Evolutionary conservation across 2,797 vertebrate genomes (phyloP), one percentile per base, ranked within the genome.

Genomic region (Notamacropus eugenii): DNA sequence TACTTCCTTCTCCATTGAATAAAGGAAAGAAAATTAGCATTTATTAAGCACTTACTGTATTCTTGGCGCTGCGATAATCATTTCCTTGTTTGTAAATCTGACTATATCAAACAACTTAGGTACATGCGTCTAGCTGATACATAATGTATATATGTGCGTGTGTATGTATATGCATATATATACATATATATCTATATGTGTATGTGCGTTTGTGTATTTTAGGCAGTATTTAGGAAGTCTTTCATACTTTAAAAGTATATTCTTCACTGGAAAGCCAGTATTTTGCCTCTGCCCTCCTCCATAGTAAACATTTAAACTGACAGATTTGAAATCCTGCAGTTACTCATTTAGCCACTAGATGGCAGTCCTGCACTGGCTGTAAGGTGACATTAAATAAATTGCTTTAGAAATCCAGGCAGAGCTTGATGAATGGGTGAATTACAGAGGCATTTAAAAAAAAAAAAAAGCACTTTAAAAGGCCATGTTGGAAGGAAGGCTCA

Each of bases 61-160:
- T 22, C 16, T 46, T 82, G n/a, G 74, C 19, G 24, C n/a, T 82
- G 19, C 4, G 2, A 82, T 22, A 82, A 46, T 62, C 4, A 62
- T 31, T 82, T 74, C n/a, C 22, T 96, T 1, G n/a, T 96, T 93
- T 92, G 40, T 54, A 93, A 90, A 40, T 90, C 0, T 93, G 82
- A 94, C 91, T 28, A 22, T 93, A 87, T 93, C 54, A 90, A 93
- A 27, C n/a, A 94, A 55, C 0, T 40, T 40, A 40, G 2, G 8
- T 16, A 82, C 40, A 74, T 82, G n/a, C 22, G 16, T 24, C 3
- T 82, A 19, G 4, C 31, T 67, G 62, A n/a, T 16, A 82, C 46
- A 3, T 82, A 67, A 59, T 31, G 29, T 31, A 31, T 31, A 11
- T 62, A 6, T 62, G 11, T 62, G 2, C 29, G 28, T 62, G 12